Evolutionary conservation across 2,888 invertebrate genomes (phyloP).

Genomic region (Folsomia candida): DNA sequence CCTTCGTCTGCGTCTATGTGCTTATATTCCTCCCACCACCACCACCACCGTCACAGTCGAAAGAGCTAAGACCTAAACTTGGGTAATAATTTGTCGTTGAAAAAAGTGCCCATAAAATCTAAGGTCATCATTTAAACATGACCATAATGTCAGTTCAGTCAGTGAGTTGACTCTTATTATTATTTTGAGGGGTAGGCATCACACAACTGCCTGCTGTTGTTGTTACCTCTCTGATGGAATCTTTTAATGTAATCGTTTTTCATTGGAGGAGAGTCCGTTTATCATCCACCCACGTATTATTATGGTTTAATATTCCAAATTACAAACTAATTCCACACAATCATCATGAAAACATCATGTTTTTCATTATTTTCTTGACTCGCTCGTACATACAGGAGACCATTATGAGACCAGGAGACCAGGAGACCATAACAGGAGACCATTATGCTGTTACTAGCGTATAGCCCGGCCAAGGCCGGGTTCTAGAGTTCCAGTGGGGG

Average conservation of each 20-base stretch:
- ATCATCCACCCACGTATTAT: not conserved
- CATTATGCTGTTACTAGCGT: too few species aligned
- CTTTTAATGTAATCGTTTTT: not conserved
- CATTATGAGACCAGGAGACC: too few species aligned
- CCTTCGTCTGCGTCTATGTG: not conserved
- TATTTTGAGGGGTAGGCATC: not conserved
- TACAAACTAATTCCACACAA: not conserved
- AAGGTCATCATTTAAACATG: not conserved
- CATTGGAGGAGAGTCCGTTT: not conserved
- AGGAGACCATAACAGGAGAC: too few species aligned
- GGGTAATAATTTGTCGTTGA: not conserved
- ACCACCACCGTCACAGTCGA: too few species aligned
- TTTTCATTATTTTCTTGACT: constrained; percentile 6
- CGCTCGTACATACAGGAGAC: too few species aligned
- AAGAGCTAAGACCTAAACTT: too few species aligned
- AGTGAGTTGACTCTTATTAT: too few species aligned
- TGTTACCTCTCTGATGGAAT: not conserved
- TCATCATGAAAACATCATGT: not conserved
- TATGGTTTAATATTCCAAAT: constrained; percentile 8
- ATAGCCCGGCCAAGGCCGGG: too few species aligned
- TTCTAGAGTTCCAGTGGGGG: too few species aligned
- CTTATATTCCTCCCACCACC: not conserved
- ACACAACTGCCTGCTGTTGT: too few species aligned
- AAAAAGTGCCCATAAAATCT: not conserved
- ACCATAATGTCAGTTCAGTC: not conserved